Evolutionary conservation across 2,113 vertebrate species (phyloP).

Genomic region (Melanerpes formicivorus): DNA sequence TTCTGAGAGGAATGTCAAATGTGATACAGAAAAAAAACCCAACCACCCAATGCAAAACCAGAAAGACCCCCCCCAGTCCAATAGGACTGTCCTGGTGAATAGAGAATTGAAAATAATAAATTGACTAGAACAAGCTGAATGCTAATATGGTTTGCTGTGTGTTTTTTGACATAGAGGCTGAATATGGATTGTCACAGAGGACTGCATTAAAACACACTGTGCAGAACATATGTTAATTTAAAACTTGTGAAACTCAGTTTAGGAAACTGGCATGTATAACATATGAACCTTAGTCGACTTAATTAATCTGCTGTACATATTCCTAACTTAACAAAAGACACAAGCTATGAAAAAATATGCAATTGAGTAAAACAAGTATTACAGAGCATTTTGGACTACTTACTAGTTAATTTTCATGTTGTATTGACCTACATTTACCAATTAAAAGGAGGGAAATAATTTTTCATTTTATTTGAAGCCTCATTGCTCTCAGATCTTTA

Average conservation of each 20-base stretch:
- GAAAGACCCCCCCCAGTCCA: not conserved
- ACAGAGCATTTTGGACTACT: not conserved
- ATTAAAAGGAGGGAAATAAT: constrained; percentile 15
- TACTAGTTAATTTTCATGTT: constrained; percentile 37
- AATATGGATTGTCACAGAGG: not conserved
- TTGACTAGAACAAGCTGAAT: not conserved
- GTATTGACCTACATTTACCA: constrained; percentile 11
- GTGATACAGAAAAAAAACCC: constrained; percentile 35
- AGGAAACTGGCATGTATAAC: not conserved
- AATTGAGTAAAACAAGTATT: not conserved
- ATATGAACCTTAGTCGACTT: not conserved
- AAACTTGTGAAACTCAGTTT: constrained; percentile 6
- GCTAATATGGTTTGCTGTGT: constrained; percentile 6
- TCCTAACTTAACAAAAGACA: constrained; percentile 11
- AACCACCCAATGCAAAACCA: not conserved
- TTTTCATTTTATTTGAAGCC: constrained; percentile 27
- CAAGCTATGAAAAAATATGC: not conserved
- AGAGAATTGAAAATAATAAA: constrained; percentile 58
- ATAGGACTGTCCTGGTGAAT: constrained; percentile 42
- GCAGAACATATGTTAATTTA: not conserved
- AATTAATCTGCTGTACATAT: not conserved
- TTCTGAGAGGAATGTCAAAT: constrained; percentile 69
- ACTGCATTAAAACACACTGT: not conserved
- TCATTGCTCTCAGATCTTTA: constrained; percentile 16
- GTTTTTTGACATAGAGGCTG: not conserved